phyloP scores from a whole-genome alignment of 2,888 invertebrate species.

The Eucriotettix oculatus region DNA sequence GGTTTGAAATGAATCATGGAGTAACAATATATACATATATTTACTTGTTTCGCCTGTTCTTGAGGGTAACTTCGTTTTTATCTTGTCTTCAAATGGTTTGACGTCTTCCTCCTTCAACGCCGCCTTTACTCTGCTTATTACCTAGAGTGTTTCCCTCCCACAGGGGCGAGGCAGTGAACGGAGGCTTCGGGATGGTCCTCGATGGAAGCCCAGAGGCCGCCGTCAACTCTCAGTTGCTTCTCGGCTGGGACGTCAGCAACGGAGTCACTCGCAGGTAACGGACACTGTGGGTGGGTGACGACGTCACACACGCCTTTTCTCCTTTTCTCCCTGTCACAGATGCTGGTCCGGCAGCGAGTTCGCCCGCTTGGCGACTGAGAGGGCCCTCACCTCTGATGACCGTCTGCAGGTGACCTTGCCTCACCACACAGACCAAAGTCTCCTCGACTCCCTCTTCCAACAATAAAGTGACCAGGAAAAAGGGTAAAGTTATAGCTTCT shows the following conservation, averaged over 20 bases:
- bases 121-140: too few relatives aligned
- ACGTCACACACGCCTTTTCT: too few relatives aligned
- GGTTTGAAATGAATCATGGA: too few relatives aligned
- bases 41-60: too few relatives aligned
- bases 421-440: background rate
- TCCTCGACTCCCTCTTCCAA: conserved; percentile 2
- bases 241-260: conserved; percentile 43
- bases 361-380: conserved; percentile 31
- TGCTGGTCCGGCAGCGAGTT: conserved; percentile 38
- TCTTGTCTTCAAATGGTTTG: too few relatives aligned
- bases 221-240: conserved; percentile 28
- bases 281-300: too few relatives aligned
- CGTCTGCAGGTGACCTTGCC: conserved; percentile 34
- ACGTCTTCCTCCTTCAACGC: too few relatives aligned
- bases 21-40: too few relatives aligned
- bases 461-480: too few relatives aligned
- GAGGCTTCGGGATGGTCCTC: conserved; percentile 41
- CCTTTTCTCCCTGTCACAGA: conserved; percentile 19
- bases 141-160: too few relatives aligned
- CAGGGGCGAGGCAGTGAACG: conserved; percentile 44
- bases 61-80: too few relatives aligned
- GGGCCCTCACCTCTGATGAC: conserved; percentile 28
- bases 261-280: conserved; percentile 27
- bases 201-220: conserved; percentile 35
- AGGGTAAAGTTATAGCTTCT: too few relatives aligned